Conservation (phyloP, 2,113 vertebrate genomes). For the Eretmochelys imbricata region DNA sequence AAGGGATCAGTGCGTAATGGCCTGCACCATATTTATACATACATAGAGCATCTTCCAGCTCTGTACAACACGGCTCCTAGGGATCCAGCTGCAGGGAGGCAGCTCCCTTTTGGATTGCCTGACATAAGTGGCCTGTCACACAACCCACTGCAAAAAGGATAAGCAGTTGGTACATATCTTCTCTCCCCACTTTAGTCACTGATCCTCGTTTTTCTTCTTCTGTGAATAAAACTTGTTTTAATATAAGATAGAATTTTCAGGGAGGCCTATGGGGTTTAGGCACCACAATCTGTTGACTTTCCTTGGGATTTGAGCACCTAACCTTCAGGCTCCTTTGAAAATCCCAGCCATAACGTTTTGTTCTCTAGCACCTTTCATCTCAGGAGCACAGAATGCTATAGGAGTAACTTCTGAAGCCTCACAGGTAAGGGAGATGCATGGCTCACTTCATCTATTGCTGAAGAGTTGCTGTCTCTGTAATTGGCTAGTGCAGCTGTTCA, state of each 20-base stretch:
- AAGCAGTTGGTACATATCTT: neutral
- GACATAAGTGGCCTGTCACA: neutral
- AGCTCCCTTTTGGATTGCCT: neutral
- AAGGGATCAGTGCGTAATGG: slow-evolving; percentile 3
- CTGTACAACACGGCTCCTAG: neutral
- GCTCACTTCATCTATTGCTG: neutral
- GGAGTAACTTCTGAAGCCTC: neutral
- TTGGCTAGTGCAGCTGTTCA: neutral
- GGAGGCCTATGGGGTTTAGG: neutral
- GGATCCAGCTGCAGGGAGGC: neutral
- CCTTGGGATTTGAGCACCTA: neutral
- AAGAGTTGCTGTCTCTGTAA: neutral
- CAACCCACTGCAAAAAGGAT: neutral
- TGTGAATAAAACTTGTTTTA: neutral
- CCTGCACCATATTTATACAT: neutral
- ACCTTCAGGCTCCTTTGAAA: neutral
- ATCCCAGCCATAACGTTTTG: neutral
- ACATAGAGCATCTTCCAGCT: neutral
- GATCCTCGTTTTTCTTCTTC: neutral
- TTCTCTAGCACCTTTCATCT: neutral
- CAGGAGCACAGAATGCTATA: neutral
- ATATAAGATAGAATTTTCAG: neutral
- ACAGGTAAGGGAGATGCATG: neutral
- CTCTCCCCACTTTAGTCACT: neutral
- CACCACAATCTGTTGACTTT: neutral